These are phyloP conservation scores for Troglohyphantes excavatus DNA, from an alignment of 2,888 invertebrate genomes.

Conservation along the genomic window DNA sequence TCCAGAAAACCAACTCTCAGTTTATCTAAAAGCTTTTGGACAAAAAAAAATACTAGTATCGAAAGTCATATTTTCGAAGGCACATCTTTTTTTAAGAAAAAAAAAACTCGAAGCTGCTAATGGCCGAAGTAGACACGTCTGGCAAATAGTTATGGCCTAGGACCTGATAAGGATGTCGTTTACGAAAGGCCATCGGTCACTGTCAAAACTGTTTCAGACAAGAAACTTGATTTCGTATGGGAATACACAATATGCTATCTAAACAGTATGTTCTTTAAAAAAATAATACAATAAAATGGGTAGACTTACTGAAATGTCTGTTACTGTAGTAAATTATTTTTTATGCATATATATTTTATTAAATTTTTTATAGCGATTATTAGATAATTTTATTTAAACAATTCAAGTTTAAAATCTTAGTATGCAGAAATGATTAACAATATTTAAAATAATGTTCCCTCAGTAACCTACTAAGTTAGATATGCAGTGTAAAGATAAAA, in stretches of 20 bases:
- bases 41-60: constrained; percentile 8
- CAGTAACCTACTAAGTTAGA: too few relatives aligned
- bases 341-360: too few relatives aligned
- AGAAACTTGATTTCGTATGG: constrained; percentile 6
- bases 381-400: too few relatives aligned
- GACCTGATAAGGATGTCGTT: not conserved
- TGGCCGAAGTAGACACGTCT: constrained; percentile 39
- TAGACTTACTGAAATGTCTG: too few relatives aligned
- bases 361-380: too few relatives aligned
- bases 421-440: too few relatives aligned
- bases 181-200: constrained; percentile 33
- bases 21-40: constrained; percentile 50
- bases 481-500: too few relatives aligned
- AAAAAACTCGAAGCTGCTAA: constrained; percentile 1
- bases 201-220: constrained; percentile 25
- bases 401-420: too few relatives aligned
- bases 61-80: not conserved
- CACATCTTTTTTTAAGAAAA: not conserved
- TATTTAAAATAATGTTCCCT: too few relatives aligned
- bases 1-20: not conserved
- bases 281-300: too few relatives aligned
- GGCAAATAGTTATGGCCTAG: not conserved
- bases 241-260: not conserved
- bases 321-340: too few relatives aligned
- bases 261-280: not conserved